Evolutionary conservation across 2,113 vertebrate species (phyloP).

Genomic region (Anguilla japonica): DNA sequence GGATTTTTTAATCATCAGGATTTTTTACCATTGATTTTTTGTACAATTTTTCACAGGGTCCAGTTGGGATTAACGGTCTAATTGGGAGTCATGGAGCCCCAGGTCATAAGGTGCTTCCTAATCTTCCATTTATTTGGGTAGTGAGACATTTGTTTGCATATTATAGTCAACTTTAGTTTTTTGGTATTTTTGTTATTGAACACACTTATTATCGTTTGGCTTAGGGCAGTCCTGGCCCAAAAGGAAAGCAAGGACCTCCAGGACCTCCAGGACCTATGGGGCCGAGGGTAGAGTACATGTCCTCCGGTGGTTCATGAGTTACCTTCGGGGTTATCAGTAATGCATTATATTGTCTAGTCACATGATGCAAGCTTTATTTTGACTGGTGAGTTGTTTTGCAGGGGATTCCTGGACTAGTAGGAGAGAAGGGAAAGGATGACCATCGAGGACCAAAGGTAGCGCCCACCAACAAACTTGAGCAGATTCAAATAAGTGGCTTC

Average conservation of each 20-base stretch:
- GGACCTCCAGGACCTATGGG: constrained; percentile 61
- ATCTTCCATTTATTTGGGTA: background rate
- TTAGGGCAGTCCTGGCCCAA: constrained; percentile 60
- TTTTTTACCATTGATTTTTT: background rate
- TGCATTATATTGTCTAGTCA: background rate
- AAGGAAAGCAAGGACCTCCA: constrained; percentile 54
- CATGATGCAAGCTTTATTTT: background rate
- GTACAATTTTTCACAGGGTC: constrained; percentile 50
- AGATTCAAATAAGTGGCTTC: background rate
- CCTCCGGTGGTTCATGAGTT: background rate
- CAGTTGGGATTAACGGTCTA: constrained; percentile 56
- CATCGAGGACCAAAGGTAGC: constrained; percentile 58
- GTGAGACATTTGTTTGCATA: background rate
- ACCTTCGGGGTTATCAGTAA: background rate
- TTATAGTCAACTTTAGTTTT: background rate
- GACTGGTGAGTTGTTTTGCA: constrained; percentile 32
- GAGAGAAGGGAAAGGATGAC: constrained; percentile 52
- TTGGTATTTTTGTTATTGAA: background rate
- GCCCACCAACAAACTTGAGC: background rate
- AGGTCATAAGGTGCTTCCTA: constrained; percentile 58
- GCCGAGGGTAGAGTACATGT: constrained; percentile 54
- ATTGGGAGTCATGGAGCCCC: constrained; percentile 52
- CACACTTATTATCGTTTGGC: background rate
- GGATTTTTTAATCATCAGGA: background rate
- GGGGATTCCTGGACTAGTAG: constrained; percentile 64